A percentile compares a stretch with the other conserved stretches of the same genome.
Evolutionary conservation across 2,113 vertebrate genomes (phyloP).

Genomic region (Cynopterus brachyotis): DNA sequence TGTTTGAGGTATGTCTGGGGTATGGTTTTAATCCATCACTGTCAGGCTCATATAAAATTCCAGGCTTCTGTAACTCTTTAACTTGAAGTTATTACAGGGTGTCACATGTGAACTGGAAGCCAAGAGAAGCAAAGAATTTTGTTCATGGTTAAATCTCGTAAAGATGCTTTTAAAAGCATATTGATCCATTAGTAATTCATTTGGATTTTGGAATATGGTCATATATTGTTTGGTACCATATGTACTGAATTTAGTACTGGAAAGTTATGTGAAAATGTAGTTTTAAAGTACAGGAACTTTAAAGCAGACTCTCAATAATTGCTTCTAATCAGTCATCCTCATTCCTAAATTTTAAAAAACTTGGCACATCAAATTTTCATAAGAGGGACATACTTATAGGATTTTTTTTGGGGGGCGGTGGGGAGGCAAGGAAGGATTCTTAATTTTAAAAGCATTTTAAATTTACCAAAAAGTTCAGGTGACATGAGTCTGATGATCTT

Average conservation of each 20-base stretch:
- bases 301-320: not conserved
- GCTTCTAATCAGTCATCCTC: not conserved
- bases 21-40: constrained; percentile 60
- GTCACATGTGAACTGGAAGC: constrained; percentile 34
- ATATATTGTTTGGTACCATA: constrained; percentile 8
- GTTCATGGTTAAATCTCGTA: constrained; percentile 39
- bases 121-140: constrained; percentile 43
- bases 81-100: constrained; percentile 35
- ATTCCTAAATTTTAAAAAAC: not conserved
- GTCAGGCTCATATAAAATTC: constrained; percentile 50
- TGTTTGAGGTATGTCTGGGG: constrained; percentile 41
- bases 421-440: not conserved
- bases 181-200: constrained; percentile 61
- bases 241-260: constrained; percentile 12
- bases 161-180: constrained; percentile 38
- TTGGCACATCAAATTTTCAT: not conserved
- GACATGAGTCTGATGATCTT: not conserved
- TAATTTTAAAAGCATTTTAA: constrained; percentile 37
- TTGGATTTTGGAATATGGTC: constrained; percentile 49
- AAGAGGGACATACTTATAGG: not conserved
- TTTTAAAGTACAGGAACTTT: not conserved
- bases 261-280: constrained; percentile 45
- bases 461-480: not conserved
- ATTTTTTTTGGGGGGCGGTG: not conserved
- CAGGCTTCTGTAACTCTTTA: constrained; percentile 66